These are phyloP conservation scores for Danaus plexippus DNA, from an alignment of 1,140 invertebrate species.

Conservation along the genomic window DNA sequence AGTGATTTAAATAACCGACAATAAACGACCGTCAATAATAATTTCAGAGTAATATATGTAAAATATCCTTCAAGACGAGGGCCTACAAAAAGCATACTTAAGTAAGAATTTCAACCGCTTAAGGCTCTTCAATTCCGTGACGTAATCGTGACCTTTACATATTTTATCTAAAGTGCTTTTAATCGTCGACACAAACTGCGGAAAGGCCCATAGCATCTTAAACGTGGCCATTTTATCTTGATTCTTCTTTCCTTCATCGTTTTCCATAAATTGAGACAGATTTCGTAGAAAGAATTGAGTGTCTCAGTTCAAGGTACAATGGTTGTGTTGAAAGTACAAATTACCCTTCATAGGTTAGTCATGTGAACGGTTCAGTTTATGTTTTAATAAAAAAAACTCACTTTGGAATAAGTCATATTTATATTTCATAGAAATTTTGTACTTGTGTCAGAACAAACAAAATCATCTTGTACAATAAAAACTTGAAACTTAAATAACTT, in stretches of 20 bases:
- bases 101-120: constrained; percentile 46
- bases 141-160: constrained; percentile 59
- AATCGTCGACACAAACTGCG: constrained; percentile 51
- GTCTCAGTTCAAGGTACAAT: constrained; percentile 37
- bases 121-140: constrained; percentile 32
- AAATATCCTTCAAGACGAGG: constrained; percentile 14
- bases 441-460: too few relatives aligned
- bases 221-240: constrained; percentile 44
- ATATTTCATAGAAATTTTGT: too few relatives aligned
- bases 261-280: constrained; percentile 27
- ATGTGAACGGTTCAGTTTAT: constrained; percentile 31
- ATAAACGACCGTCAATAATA: too few relatives aligned
- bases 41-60: constrained; percentile 10
- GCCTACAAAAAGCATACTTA: constrained; percentile 23
- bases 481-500: constrained; percentile 12
- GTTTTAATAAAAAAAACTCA: constrained; percentile 23
- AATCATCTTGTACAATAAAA: too few relatives aligned
- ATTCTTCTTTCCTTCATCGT: constrained; percentile 30
- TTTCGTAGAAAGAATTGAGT: constrained; percentile 29
- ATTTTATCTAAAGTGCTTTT: constrained; percentile 60
- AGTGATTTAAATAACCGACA: too few relatives aligned
- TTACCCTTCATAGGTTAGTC: constrained; percentile 36
- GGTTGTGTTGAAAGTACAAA: constrained; percentile 24
- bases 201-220: constrained; percentile 39
- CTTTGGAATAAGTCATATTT: too few relatives aligned